Percentiles rank a stretch among this genome's conserved stretches.
These are phyloP conservation scores for Cerastis rubricosa DNA, from an alignment of 2,888 invertebrate genomes.

Conservation along the genomic window DNA sequence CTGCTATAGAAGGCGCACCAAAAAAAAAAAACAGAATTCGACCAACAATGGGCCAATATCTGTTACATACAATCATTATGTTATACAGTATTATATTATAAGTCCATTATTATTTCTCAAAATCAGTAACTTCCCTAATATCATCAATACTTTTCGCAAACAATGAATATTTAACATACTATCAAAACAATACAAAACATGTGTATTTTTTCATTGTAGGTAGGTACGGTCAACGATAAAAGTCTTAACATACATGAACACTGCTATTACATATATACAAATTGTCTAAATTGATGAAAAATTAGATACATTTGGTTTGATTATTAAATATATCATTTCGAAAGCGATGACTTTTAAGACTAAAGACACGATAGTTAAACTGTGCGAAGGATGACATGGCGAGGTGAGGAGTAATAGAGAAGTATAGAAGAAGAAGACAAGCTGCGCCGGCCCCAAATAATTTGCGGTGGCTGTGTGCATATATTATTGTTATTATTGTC, in stretches of 20 bases:
- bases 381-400: no score
- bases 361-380: no score
- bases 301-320: no score
- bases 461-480: no score
- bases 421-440: no score
- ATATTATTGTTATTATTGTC: no score
- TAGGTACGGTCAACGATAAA: neutral
- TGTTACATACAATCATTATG: neutral
- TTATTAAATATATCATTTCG: no score
- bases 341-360: no score
- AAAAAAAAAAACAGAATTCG: neutral
- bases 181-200: slow-evolving; percentile 35
- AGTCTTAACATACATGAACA: neutral
- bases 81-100: neutral
- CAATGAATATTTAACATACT: slow-evolving; percentile 34
- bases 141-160: slow-evolving; percentile 1
- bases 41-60: neutral
- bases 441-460: no score
- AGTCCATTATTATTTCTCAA: neutral
- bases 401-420: no score
- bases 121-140: slow-evolving; percentile 19
- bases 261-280: neutral
- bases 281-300: neutral
- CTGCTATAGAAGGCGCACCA: neutral
- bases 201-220: slow-evolving; percentile 27